Percentiles rank a stretch among this genome's conserved stretches.
phyloP scores from a whole-genome alignment of 2,113 vertebrate species.

The Dipodomys merriami region DNA sequence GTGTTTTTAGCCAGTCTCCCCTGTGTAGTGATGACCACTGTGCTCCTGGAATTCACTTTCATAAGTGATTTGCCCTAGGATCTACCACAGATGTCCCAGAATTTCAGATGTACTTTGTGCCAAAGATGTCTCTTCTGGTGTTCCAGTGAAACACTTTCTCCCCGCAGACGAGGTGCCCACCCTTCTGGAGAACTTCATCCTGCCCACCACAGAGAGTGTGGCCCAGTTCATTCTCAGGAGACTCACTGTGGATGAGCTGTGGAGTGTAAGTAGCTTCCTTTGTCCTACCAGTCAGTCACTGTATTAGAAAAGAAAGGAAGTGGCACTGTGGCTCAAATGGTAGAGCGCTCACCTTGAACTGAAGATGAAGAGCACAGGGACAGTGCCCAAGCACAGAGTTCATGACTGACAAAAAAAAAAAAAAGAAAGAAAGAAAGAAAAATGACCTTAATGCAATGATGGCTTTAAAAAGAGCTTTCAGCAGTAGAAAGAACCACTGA shows the following conservation, averaged over 20 bases:
- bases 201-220: slow-evolving; percentile 85
- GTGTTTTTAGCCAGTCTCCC: neutral
- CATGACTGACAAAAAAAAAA: too few relatives aligned
- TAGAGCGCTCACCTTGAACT: too few relatives aligned
- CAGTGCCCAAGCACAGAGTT: too few relatives aligned
- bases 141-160: neutral
- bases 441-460: neutral
- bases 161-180: slow-evolving; percentile 83
- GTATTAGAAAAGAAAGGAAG: neutral
- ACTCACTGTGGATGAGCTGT: slow-evolving; percentile 89
- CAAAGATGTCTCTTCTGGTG: neutral
- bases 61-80: neutral
- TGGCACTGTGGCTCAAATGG: too few relatives aligned
- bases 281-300: neutral
- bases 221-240: slow-evolving; percentile 90
- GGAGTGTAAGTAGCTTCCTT: slow-evolving; percentile 85
- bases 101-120: neutral
- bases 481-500: neutral
- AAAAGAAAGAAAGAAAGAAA: neutral
- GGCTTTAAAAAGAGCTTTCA: neutral
- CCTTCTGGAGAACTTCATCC: slow-evolving; percentile 83
- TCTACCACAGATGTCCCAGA: neutral
- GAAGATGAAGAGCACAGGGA: too few relatives aligned
- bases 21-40: neutral
- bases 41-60: neutral